Evolutionary conservation across 23 tunicate genomes (phyloP), one percentile per base, ranked within the genome.

Genomic region (Halocynthia aurantium): DNA sequence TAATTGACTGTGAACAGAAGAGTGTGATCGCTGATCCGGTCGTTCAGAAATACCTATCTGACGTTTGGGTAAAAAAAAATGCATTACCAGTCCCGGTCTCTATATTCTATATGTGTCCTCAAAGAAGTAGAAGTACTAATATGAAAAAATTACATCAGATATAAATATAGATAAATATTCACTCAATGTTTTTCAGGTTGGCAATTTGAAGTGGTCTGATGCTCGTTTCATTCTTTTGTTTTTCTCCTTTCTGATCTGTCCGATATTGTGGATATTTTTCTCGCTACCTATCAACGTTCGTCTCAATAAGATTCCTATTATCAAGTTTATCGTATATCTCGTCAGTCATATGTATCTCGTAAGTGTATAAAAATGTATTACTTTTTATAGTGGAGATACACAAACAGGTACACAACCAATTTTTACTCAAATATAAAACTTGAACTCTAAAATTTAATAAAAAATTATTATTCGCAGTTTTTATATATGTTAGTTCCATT

Each of bases 261-360:
- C 92, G 7, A 64, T 76, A 40, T 54, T 92, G 50, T 92, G 98
- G 98, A 57, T 92, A 6, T 72, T 82, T 57, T 84, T 92, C 75
- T 69, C 89, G 7, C 82, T 92, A 53, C 98, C 98, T 15, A 49
- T 92, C 10, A 69, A 82, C 52, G 60, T 80, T 31, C 80, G 84
- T 6, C 75, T 86, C 12, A 86, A 86, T 56, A 81, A 85, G 67
- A 81, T 83, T 55, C 98, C 98, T 22, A 92, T 92, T 44, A 82
- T 92, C 6, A 92, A 92, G 69, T 92, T 92, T 73, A 78, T 92
- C 20, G 98, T 86, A 50, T 79, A 86, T 57, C 88, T 92, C 61
- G 92, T 92, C 75, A 92, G 98, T 74, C 98, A 92, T 69, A 70
- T 92, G 54, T 92, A 92, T 57, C 56, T 86, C 74, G 98, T 92